phyloP scores from a whole-genome alignment of 1,140 invertebrate genomes.

The Monomorium pharaonis region DNA sequence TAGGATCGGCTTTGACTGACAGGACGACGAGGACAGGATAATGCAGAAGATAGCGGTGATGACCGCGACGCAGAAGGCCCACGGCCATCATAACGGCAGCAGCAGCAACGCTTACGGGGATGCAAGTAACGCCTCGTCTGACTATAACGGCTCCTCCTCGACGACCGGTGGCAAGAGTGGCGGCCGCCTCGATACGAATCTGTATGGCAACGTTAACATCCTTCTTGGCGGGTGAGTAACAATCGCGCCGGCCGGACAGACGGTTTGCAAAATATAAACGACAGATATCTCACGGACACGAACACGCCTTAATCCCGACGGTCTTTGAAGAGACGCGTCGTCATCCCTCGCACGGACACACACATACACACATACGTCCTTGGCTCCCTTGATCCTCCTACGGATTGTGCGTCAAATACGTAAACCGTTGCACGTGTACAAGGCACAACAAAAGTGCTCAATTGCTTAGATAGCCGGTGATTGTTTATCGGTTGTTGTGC shows the following conservation, averaged over 20 bases:
- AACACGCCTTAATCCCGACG: not conserved
- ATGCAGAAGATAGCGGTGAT: conserved; percentile 46
- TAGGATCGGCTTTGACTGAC: not conserved
- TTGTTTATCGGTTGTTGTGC: not conserved
- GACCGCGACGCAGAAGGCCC: not conserved
- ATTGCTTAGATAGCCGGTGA: not conserved
- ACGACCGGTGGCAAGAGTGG: conserved; percentile 81
- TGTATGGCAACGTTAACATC: conserved; percentile 88
- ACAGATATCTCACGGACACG: conserved; percentile 9
- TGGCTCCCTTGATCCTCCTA: not conserved
- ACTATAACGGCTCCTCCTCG: conserved; percentile 71
- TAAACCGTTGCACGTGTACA: not conserved
- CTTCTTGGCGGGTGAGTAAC: conserved; percentile 87
- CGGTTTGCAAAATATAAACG: not conserved
- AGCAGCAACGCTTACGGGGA: conserved; percentile 58
- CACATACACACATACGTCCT: not conserved
- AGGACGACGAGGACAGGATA: conserved; percentile 1
- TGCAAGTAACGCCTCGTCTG: conserved; percentile 40
- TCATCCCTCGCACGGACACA: not conserved
- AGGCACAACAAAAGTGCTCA: not conserved
- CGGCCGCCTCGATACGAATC: conserved; percentile 77
- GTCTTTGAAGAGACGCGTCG: not conserved
- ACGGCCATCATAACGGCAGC: conserved; percentile 55
- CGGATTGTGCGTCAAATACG: not conserved
- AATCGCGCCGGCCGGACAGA: not conserved